These are phyloP conservation scores for Bellardia bayeri DNA, from an alignment of 2,888 invertebrate species.

Conservation along the genomic window DNA sequence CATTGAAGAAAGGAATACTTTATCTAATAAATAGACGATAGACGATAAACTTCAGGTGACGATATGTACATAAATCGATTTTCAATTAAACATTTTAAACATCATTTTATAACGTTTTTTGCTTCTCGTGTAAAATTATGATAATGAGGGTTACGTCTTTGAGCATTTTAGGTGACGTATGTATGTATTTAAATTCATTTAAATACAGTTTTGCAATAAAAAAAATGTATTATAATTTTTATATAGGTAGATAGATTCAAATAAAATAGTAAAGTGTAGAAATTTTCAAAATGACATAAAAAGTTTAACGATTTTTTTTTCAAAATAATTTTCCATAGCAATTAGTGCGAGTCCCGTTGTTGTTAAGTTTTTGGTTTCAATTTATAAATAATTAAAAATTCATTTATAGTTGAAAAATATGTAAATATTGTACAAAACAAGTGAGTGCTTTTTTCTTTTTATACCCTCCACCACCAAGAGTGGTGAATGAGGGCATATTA, in stretches of 20 bases:
- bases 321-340: not conserved
- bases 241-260: not conserved
- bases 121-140: no score
- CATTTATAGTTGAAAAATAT: not conserved
- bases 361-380: not conserved
- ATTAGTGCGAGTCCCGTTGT: not conserved
- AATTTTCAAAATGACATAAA: slow-evolving; percentile 31
- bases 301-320: not conserved
- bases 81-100: no score
- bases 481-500: no score
- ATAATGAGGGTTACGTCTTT: no score
- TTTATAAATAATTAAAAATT: not conserved
- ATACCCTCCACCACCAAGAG: no score
- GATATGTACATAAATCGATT: no score
- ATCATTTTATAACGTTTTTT: no score
- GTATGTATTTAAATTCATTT: not conserved
- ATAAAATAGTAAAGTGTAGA: not conserved
- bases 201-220: slow-evolving; percentile 17
- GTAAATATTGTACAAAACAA: slow-evolving; percentile 13
- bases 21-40: slow-evolving; percentile 66
- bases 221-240: not conserved
- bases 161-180: no score
- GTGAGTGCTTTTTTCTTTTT: slow-evolving; percentile 8
- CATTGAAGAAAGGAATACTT: slow-evolving; percentile 12
- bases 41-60: no score